Percentiles rank a stretch among this genome's conserved stretches.
phyloP scores from a whole-genome alignment of 2,797 vertebrate species.

The Pangasius sanitwongsei region DNA sequence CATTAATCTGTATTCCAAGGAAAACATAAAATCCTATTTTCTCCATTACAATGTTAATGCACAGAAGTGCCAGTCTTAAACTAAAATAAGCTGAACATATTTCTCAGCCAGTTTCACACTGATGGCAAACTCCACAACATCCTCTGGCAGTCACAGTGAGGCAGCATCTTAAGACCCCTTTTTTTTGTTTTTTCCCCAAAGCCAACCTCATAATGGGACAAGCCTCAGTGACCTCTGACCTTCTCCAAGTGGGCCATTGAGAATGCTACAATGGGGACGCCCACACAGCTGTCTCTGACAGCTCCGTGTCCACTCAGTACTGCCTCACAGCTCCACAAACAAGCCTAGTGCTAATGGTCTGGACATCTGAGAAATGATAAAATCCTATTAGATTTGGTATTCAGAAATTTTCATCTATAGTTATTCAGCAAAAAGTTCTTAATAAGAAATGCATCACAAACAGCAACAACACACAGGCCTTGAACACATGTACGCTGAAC shows the following conservation, averaged over 20 bases:
- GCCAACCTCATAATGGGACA: conserved; percentile 45
- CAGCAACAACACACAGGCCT: neutral
- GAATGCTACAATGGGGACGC: conserved; percentile 54
- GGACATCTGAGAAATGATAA: conserved; percentile 1
- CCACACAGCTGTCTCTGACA: conserved; percentile 65
- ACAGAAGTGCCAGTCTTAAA: neutral
- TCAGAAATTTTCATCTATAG: neutral
- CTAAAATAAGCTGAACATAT: neutral
- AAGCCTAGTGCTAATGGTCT: conserved; percentile 9
- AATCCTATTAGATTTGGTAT: neutral
- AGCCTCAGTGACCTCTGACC: conserved; percentile 62
- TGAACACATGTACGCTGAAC: neutral
- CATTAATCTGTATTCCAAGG: neutral
- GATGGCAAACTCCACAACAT: neutral
- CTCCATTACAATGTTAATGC: neutral
- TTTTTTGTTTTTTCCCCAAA: conserved; percentile 16
- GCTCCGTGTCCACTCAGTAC: conserved; percentile 30
- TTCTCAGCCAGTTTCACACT: neutral
- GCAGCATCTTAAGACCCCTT: neutral
- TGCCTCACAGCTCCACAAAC: conserved; percentile 19
- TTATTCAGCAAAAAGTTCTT: neutral
- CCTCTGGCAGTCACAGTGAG: neutral
- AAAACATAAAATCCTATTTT: neutral
- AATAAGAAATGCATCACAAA: neutral
- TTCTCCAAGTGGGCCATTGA: conserved; percentile 54